Evolutionary conservation across 64 coral and sea anemone species (phyloP).

Genomic region (Anthopleura sola): DNA sequence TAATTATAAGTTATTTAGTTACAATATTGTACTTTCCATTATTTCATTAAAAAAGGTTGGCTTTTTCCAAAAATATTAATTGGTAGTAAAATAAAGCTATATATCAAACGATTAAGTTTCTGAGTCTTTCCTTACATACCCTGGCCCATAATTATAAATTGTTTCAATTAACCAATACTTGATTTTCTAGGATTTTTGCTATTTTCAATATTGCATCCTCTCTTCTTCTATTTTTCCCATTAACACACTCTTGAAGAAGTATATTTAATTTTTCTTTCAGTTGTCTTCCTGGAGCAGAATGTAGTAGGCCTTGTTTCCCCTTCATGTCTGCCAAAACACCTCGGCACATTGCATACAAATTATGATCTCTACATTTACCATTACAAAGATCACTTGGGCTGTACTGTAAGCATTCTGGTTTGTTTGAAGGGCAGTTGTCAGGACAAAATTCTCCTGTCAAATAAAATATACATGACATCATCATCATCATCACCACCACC

Average conservation of each 20-base stretch:
- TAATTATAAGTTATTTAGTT: no score
- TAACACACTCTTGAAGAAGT: slow-evolving; percentile 14
- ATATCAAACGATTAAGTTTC: no score
- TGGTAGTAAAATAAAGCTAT: no score
- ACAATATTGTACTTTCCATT: no score
- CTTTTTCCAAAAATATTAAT: no score
- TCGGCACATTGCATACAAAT: slow-evolving; percentile 69
- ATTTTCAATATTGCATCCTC: slow-evolving; percentile 20
- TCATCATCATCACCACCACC: no score
- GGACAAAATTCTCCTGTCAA: not conserved
- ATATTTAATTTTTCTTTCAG: not conserved
- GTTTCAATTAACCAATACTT: not conserved
- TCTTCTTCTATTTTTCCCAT: slow-evolving; percentile 10
- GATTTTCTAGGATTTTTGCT: not conserved
- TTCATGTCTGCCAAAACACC: slow-evolving; percentile 45
- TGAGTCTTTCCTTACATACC: no score
- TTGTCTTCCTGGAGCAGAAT: slow-evolving; percentile 30
- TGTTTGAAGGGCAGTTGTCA: slow-evolving; percentile 20
- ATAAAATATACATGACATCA: not conserved
- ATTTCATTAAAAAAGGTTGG: no score
- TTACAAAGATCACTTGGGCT: slow-evolving; percentile 48
- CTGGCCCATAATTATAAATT: no score
- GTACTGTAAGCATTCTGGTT: slow-evolving; percentile 48
- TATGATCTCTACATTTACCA: slow-evolving; percentile 57
- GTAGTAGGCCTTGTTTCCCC: slow-evolving; percentile 40